Conservation (phyloP, 37 sponge, comb jelly and placozoan genomes). For the Spongilla lacustris region DNA sequence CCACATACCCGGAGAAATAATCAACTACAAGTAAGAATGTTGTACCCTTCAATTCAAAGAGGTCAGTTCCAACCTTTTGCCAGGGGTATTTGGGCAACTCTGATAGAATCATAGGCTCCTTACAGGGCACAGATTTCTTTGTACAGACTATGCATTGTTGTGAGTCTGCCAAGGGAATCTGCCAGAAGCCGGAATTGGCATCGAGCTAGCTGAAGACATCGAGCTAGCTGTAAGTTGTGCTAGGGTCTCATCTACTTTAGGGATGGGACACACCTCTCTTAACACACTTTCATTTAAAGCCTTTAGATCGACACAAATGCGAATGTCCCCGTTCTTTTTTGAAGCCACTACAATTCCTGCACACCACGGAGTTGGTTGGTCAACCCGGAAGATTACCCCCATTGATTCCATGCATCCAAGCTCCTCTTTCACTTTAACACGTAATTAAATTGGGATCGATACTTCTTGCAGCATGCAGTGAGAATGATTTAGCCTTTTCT, state of each 20-base stretch:
- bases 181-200: constrained; percentile 19
- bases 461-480: not conserved
- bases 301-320: constrained; percentile 16
- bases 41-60: not conserved
- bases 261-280: constrained; percentile 4
- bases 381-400: constrained; percentile 8
- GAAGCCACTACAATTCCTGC: constrained; percentile 30
- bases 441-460: not conserved
- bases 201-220: constrained; percentile 18
- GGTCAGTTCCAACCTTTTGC: not conserved
- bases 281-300: constrained; percentile 8
- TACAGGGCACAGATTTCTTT: not conserved
- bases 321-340: not conserved
- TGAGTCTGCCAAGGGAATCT: not conserved
- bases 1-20: constrained; percentile 24
- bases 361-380: constrained; percentile 19
- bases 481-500: not conserved
- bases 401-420: not conserved
- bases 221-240: constrained; percentile 20
- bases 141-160: not conserved
- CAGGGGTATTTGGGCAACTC: not conserved
- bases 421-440: not conserved
- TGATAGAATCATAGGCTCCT: not conserved
- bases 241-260: constrained; percentile 20
- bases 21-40: constrained; percentile 2